Evolutionary conservation across 2,113 vertebrate genomes (phyloP), one percentile per base, ranked within the genome.

Genomic region (Sardina pilchardus): DNA sequence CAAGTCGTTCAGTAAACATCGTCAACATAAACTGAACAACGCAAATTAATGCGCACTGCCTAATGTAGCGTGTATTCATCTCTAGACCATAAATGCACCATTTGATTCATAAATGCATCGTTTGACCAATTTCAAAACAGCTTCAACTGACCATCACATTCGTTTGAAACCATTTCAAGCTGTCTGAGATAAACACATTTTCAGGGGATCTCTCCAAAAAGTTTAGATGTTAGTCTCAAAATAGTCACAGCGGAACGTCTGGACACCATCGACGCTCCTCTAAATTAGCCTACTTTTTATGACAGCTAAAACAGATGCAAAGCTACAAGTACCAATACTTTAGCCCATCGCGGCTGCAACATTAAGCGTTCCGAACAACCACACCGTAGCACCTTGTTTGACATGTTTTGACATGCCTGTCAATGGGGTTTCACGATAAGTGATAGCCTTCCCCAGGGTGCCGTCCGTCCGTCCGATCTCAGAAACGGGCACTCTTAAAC

Each of bases 401-500:
- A 36, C 71, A 34, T 78, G 71, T 34, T 78, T 36, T 78, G 71
- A 36, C 71, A 78, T 78, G 71, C 71, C 71, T 78, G 71, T 78
- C 71, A 78, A 16, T 34, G 30, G 71, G 71, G 71, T 0, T 36
- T 78, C 8, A 78, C 1, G 71, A 36, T 12, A 78, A 34, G 34
- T 36, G 71, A 78, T 78, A 78, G 30, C 30, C 26, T 36, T 39
- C 71, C 30, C 30, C 71, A 3, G 26, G 63, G 9, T 67, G 10
- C 21, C 8, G 39, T 42, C 9, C 3, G 39, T 42, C 9, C 3
- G n/a, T 63, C 56, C n/a, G 1, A 78, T 78, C 71, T 12, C 5
- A 14, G 7, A 71, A 1, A 7, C 63, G 30, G 71, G 3, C 53
- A 71, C 63, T 10, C 12, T 71, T 36, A 14, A 36, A 78, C 36